A percentile compares a stretch with the other conserved stretches of the same genome.
phyloP scores from a whole-genome alignment of 2,888 invertebrate genomes.

The Tortricodes alternella region DNA sequence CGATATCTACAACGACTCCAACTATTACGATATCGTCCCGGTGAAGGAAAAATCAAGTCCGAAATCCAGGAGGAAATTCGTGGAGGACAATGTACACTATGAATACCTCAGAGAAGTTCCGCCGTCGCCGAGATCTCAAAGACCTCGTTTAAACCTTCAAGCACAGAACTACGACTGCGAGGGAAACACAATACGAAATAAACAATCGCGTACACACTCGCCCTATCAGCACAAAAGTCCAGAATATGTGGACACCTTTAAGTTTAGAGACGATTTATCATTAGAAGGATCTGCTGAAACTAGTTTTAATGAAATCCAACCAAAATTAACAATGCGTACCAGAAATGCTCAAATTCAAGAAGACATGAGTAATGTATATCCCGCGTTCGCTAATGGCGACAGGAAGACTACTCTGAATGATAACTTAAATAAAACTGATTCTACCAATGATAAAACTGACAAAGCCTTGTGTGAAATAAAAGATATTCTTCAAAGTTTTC shows the following conservation, averaged over 20 bases:
- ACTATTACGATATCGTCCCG: slow-evolving; percentile 66
- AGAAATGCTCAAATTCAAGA: slow-evolving; percentile 39
- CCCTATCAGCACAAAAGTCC: slow-evolving; percentile 36
- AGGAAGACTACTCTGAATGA: slow-evolving; percentile 38
- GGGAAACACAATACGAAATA: slow-evolving; percentile 40
- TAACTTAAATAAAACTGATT: slow-evolving; percentile 51
- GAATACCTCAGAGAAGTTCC: slow-evolving; percentile 63
- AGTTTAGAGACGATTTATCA: slow-evolving; percentile 40
- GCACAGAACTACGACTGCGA: slow-evolving; percentile 59
- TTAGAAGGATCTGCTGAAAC: slow-evolving; percentile 31
- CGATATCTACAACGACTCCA: slow-evolving; percentile 59
- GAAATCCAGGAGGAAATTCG: slow-evolving; percentile 60
- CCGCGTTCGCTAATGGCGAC: slow-evolving; percentile 42
- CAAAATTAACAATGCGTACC: slow-evolving; percentile 29
- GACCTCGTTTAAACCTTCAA: slow-evolving; percentile 66
- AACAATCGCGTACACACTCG: slow-evolving; percentile 33
- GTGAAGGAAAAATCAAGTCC: slow-evolving; percentile 74
- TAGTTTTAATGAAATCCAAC: slow-evolving; percentile 27
- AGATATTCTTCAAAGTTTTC: slow-evolving; percentile 66
- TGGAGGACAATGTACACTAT: slow-evolving; percentile 48
- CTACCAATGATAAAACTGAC: slow-evolving; percentile 59
- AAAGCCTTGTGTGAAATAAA: slow-evolving; percentile 73
- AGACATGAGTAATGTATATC: slow-evolving; percentile 42
- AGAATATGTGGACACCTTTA: slow-evolving; percentile 37
- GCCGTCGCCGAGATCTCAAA: slow-evolving; percentile 65